phyloP scores from a whole-genome alignment of 2,113 vertebrate genomes.

The Rhegmatorhina hoffmannsi region DNA sequence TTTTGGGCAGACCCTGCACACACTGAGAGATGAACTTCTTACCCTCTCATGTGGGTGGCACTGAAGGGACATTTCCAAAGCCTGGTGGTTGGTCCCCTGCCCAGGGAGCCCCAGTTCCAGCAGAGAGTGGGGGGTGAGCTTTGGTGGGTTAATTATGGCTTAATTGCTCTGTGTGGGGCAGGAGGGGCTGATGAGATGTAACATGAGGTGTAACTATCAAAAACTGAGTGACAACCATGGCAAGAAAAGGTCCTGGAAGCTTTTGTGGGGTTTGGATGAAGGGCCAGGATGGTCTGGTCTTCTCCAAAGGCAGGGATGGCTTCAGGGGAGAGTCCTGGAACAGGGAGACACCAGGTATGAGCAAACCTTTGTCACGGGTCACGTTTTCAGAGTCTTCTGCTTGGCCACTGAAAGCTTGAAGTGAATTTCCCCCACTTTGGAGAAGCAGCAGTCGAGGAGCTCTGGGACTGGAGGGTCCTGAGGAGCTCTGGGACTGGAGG shows the following conservation, averaged over 20 bases:
- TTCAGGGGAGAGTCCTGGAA: not conserved
- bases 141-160: not conserved
- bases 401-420: not conserved
- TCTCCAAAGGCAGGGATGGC: not conserved
- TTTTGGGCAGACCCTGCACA: slow-evolving; percentile 72
- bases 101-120: not conserved
- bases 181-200: not conserved
- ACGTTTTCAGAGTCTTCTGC: not conserved
- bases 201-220: not conserved
- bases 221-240: not conserved
- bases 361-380: not conserved
- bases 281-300: not conserved
- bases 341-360: accelerated
- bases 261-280: not conserved
- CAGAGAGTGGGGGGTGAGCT: not conserved
- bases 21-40: slow-evolving; percentile 86
- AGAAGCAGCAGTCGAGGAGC: not conserved
- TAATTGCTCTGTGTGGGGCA: not conserved
- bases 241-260: not conserved
- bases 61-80: slow-evolving; percentile 65
- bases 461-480: not conserved
- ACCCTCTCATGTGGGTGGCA: slow-evolving; percentile 50
- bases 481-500: too few species aligned
- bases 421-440: not conserved
- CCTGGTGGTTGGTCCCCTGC: not conserved